Conservation (phyloP, 30 jellyfish, hydroid and myxozoan genomes). For the Aurelia aurita region DNA sequence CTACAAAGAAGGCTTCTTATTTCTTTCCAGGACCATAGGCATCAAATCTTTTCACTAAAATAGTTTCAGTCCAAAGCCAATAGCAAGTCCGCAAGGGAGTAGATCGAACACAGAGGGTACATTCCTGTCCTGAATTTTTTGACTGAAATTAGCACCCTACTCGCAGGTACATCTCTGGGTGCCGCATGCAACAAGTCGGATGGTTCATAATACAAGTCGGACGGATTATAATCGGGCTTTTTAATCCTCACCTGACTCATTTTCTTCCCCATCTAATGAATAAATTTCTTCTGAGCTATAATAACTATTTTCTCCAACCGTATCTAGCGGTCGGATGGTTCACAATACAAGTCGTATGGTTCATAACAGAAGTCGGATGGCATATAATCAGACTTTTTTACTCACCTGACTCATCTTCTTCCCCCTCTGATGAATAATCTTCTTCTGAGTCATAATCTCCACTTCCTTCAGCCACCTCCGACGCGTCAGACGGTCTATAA, state of each 20-base stretch:
- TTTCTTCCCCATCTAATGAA: too few relatives aligned
- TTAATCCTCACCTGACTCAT: conserved; percentile 12
- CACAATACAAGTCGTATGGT: background rate
- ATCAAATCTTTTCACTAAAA: too few relatives aligned
- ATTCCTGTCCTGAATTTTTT: too few relatives aligned
- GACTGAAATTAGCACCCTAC: too few relatives aligned
- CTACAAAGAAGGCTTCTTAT: too few relatives aligned
- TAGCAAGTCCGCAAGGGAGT: too few relatives aligned
- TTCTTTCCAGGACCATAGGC: too few relatives aligned
- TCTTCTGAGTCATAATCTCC: conserved; percentile 85
- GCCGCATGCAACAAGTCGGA: too few relatives aligned
- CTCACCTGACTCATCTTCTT: conserved; percentile 57
- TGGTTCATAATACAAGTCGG: background rate
- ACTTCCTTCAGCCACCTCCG: conserved; percentile 76
- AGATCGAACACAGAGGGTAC: too few relatives aligned
- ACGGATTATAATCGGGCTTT: background rate
- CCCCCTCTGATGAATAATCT: conserved; percentile 87
- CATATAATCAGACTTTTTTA: background rate
- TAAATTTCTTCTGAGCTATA: too few relatives aligned
- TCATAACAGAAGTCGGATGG: background rate
- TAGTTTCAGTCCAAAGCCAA: too few relatives aligned
- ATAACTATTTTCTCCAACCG: conserved; percentile 50
- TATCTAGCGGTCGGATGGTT: conserved; percentile 52
- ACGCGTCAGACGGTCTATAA: conserved; percentile 86
- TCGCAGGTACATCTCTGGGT: too few relatives aligned